Percentiles rank a stretch among this genome's conserved stretches.
Evolutionary conservation across 2,888 invertebrate species (phyloP).

Genomic region (Epinotia ramella): DNA sequence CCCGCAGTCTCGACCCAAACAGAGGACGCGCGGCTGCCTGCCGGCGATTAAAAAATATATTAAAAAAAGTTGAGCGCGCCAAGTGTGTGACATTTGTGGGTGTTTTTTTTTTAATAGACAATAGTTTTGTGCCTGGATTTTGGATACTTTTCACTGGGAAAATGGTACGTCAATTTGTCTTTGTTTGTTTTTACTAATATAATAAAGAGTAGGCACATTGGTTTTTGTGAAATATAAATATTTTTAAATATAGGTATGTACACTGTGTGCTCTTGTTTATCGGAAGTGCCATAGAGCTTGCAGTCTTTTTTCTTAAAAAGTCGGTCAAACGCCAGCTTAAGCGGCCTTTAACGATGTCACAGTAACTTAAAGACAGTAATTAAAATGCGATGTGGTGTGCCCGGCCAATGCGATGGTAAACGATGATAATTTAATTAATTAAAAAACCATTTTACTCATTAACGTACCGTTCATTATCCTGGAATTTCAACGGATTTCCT

Average conservation of each 20-base stretch:
- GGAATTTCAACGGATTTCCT: constrained; percentile 5
- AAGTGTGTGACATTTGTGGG: constrained; percentile 57
- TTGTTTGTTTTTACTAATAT: not conserved
- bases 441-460: constrained; percentile 9
- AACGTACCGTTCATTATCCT: not conserved
- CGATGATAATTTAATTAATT: constrained; percentile 32
- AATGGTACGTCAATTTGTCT: constrained; percentile 43
- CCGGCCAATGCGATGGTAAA: constrained; percentile 21
- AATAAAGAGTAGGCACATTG: not conserved
- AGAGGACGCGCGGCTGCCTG: constrained; percentile 22
- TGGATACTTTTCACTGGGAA: constrained; percentile 48
- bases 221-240: not conserved
- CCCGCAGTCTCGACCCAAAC: constrained; percentile 53
- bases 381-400: constrained; percentile 29
- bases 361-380: not conserved
- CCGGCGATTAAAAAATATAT: constrained; percentile 26
- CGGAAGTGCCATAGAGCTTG: constrained; percentile 1
- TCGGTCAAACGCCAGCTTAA: constrained; percentile 20
- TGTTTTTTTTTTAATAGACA: constrained; percentile 50
- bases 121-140: constrained; percentile 54
- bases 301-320: constrained; percentile 23
- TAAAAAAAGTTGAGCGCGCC: constrained; percentile 52
- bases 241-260: too few species aligned
- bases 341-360: constrained; percentile 19
- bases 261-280: not conserved